Percentiles rank a stretch among this genome's conserved stretches.
Conservation (phyloP, 2,797 vertebrate species). For the Allobates femoralis region DNA sequence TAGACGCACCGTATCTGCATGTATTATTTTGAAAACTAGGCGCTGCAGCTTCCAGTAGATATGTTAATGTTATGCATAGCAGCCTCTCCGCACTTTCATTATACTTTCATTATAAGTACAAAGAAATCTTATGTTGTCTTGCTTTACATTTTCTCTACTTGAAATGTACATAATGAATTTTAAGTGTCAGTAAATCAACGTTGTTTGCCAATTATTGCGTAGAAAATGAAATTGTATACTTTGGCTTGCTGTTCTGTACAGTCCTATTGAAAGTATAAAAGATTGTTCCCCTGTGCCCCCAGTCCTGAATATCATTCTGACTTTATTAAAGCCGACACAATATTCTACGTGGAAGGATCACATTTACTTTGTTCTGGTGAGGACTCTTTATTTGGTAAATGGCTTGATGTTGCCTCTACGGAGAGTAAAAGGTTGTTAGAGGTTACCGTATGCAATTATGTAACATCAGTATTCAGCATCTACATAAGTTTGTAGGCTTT, state of each 20-base stretch:
- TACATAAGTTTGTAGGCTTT: background rate
- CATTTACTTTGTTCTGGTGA: slow-evolving; percentile 25
- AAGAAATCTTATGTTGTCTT: slow-evolving; percentile 42
- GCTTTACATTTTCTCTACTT: slow-evolving; percentile 49
- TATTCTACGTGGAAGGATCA: background rate
- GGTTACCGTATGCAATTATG: slow-evolving; percentile 15
- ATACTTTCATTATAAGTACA: slow-evolving; percentile 49
- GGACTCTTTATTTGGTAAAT: background rate
- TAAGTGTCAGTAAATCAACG: slow-evolving; percentile 56
- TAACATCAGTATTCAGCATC: background rate
- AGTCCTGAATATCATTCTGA: slow-evolving; percentile 30
- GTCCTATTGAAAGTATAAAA: slow-evolving; percentile 28
- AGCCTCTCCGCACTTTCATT: slow-evolving; percentile 35
- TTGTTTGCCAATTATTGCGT: slow-evolving; percentile 54
- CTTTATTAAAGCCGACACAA: slow-evolving; percentile 22
- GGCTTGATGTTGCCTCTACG: slow-evolving; percentile 3
- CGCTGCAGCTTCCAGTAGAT: background rate
- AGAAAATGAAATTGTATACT: slow-evolving; percentile 50
- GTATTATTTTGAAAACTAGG: slow-evolving; percentile 24
- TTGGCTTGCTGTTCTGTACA: slow-evolving; percentile 24
- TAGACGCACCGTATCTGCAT: background rate
- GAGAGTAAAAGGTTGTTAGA: background rate
- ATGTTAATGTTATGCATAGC: slow-evolving; percentile 44
- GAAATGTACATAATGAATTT: slow-evolving; percentile 58
- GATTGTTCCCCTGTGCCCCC: slow-evolving; percentile 27